Conservation (phyloP, 1,140 invertebrate genomes). For the Eriocheir sinensis region DNA sequence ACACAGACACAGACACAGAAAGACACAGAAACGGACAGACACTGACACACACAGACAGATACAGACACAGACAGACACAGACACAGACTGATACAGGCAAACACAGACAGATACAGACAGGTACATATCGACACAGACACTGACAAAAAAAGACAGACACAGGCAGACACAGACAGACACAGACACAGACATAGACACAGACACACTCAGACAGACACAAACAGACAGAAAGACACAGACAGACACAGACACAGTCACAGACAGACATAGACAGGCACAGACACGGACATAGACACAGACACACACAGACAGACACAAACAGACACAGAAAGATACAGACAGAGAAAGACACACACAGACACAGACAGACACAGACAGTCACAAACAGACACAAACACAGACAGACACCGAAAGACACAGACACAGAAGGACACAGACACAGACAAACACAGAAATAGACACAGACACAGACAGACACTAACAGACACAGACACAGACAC, state of each 20-base stretch:
- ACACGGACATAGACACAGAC: not conserved
- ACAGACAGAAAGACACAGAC: not conserved
- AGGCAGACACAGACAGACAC: not conserved
- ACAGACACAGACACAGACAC: not conserved
- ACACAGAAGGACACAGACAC: no score
- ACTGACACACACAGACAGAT: not conserved
- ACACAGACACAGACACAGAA: not conserved
- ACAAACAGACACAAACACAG: not conserved
- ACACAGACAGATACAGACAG: no score
- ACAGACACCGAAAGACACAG: not conserved
- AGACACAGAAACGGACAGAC: not conserved
- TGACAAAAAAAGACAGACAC: no score
- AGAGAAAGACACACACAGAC: constrained; percentile 5
- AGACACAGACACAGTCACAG: no score
- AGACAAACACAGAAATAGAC: not conserved
- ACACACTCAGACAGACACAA: not conserved
- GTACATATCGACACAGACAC: no score
- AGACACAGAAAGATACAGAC: not conserved
- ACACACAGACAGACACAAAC: not conserved
- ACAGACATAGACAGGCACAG: no score
- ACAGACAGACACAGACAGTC: not conserved
- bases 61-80: not conserved
- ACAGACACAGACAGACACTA: not conserved
- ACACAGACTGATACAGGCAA: not conserved
- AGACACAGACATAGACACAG: not conserved